These are phyloP conservation scores for Rhinolophus ferrumequinum DNA, from an alignment of 2,113 vertebrate genomes.

Conservation along the genomic window DNA sequence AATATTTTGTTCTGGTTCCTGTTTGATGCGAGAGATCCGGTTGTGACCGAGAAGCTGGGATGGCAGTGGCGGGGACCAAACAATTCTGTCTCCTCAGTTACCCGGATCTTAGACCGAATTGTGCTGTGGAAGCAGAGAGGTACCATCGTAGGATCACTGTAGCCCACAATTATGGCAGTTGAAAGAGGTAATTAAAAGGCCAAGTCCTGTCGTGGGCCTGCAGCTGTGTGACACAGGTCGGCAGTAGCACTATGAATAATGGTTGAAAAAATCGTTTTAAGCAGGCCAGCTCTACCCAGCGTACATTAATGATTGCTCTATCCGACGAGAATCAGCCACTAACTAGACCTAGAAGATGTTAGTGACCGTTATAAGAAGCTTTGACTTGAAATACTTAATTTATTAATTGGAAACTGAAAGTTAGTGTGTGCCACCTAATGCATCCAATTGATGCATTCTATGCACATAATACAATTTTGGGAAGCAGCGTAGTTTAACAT, in stretches of 20 bases:
- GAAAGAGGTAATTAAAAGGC: constrained; percentile 26
- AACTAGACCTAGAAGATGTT: constrained; percentile 6
- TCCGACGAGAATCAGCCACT: background rate
- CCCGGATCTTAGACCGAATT: background rate
- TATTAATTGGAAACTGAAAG: constrained; percentile 63
- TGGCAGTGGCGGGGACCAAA: background rate
- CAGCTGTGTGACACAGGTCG: background rate
- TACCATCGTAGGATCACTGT: background rate
- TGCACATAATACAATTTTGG: background rate
- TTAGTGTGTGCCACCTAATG: background rate
- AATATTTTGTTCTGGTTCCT: too few species aligned
- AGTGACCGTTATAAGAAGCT: background rate
- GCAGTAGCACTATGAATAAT: background rate
- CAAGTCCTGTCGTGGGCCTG: background rate
- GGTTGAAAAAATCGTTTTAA: constrained; percentile 15
- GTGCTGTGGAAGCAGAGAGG: background rate
- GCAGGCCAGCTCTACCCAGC: background rate
- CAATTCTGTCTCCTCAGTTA: background rate
- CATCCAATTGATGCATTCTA: background rate
- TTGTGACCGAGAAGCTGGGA: background rate
- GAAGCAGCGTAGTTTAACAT: background rate
- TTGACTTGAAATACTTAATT: constrained; percentile 52
- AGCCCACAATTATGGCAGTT: background rate
- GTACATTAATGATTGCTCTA: constrained; percentile 29
- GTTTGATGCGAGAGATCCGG: background rate